These are phyloP conservation scores for Rhizomys pruinosus DNA, from an alignment of 2,113 vertebrate species.

Conservation along the genomic window DNA sequence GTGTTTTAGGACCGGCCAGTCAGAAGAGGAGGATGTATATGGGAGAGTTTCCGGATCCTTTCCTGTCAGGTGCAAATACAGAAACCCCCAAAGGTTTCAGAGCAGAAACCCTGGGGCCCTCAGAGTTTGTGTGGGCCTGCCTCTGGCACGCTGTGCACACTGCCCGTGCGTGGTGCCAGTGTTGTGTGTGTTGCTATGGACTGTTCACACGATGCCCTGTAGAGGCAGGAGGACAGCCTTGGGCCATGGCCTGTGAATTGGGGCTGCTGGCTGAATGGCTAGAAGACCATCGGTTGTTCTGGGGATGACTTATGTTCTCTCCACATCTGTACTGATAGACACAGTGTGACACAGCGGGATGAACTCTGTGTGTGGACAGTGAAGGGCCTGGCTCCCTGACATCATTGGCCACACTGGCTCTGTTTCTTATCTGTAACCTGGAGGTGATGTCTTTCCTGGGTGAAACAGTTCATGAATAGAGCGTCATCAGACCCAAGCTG, in stretches of 20 bases:
- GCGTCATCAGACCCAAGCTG: neutral
- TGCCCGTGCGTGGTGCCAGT: fast-evolving
- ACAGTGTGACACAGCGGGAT: neutral
- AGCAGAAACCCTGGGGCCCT: neutral
- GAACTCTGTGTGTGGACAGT: neutral
- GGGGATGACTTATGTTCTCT: neutral
- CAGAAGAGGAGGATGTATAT: neutral
- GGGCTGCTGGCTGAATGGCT: neutral
- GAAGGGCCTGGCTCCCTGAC: fast-evolving
- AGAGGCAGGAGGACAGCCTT: neutral
- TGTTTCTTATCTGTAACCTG: neutral
- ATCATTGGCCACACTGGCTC: fast-evolving
- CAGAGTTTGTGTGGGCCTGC: neutral
- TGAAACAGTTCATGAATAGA: neutral
- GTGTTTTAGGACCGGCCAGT: neutral
- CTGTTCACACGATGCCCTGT: fast-evolving
- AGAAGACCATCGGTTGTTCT: neutral
- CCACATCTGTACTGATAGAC: no score
- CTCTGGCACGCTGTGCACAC: neutral
- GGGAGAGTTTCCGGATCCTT: neutral
- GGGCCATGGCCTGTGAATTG: neutral
- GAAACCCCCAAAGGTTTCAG: neutral
- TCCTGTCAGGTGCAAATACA: neutral
- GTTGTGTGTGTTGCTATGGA: neutral
- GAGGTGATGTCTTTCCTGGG: neutral